Evolutionary conservation across 2,888 invertebrate genomes (phyloP), one percentile per base, ranked within the genome.

Genomic region (Anorthoa munda): DNA sequence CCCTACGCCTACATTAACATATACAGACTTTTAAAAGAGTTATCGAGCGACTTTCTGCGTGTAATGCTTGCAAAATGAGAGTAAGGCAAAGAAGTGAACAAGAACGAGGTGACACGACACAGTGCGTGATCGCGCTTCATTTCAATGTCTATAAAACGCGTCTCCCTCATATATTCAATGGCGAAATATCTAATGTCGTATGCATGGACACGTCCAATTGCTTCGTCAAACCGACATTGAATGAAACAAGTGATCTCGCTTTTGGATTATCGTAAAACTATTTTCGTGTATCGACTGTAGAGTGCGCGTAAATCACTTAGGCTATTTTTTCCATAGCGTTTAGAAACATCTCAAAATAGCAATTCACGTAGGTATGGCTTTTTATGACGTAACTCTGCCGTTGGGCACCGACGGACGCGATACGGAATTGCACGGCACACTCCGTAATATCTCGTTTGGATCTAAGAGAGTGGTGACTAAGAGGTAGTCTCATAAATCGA

Each of bases 231-330:
- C 53, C 67, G 78, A 78, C 78, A 83, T 83, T 82, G 75, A 87
- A 85, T 81, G 72, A 67, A 86, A 75, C 77, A 83, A 84, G 79
- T 74, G 79, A 84, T 87, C 86, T 81, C 71, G 77, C 67, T 71
- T 92, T 92, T 90, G 85, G 83, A 90, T 91, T 91, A 92, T 94
- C 92, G 92, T 93, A 90, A 93, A 94, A 90, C 94, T 95, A 95
- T 95, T 95, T 94, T 89, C 87, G 92, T 90, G 83, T 87, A 92
- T 90, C 90, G 88, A 88, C 88, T 88, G 90, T 89, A 91, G 88
- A 91, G 89, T 91, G 90, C 88, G 89, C 92, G 92, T 94, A 93
- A 94, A 94, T 93, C 94, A 92, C 90, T 91, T 91, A 88, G 83
- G 89, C 89, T 93, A 93, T 94, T 94, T 94, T 93, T 94, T 94